Evolutionary conservation across 2,113 vertebrate species (phyloP), one percentile per base, ranked within the genome.

Genomic region (Peromyscus maniculatus): DNA sequence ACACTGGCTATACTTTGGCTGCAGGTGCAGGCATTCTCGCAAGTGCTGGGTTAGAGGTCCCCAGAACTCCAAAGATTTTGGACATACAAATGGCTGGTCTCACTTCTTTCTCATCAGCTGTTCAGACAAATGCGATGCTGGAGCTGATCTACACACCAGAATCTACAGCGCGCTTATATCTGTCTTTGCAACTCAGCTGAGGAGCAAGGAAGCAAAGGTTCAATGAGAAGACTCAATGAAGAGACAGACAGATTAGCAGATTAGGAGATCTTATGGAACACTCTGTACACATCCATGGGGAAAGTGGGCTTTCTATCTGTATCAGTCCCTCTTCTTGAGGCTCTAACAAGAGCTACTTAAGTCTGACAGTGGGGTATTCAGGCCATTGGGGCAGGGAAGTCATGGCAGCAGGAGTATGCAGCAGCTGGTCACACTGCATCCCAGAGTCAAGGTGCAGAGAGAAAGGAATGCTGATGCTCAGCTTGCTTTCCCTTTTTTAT

Each of bases 171-270:
- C 66, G 66, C 66, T 90, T 9, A 74, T 4, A 1, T 52, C 66
- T 89, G 94, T 90, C 83, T 93, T 46, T 80, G 39, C 75, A 94
- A 83, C 43, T 7, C 49, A 10, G 64, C 31, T 91, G 82, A 87
- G 64, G 93, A 31, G 74, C 24, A 21, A 89, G 17, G 67, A 95
- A 91, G 33, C 26, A 83, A 49, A 91, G 72, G 80, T 77, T 84
- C 36, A 2, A 16, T n/a, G 69, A 19, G n/a, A n/a, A 72, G 36
- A n/a, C 6, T 62, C 59, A 19, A 62, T 22, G 59, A 22, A 21
- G 59, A 62, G 19, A 67, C 10, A 67, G 62, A 93, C 88, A 78
- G 80, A 69, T 87, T 52, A 71, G 57, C 88, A 78, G 80, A 69
- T 87, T 52, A 71, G 57, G 96, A 55, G 33, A 57, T 0, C 59